Evolutionary conservation across 1,140 invertebrate species (phyloP), one percentile per base, ranked within the genome.

Genomic region (Lucilia sericata): DNA sequence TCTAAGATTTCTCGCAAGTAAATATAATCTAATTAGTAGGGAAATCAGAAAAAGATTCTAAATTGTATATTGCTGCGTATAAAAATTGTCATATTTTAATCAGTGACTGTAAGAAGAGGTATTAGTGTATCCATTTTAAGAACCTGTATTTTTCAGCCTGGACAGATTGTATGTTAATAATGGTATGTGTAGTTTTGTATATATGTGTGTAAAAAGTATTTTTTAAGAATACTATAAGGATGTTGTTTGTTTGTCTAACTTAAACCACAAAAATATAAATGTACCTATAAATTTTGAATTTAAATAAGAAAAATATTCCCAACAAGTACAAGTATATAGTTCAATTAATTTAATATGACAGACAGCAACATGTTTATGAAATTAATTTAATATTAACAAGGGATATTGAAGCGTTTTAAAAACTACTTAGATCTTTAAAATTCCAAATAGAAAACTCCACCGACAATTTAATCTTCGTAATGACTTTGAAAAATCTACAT

Each of bases 341-440:
- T 83, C 82, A 83, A 83, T 83, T 83, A 83, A 83, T 83, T 83
- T 47, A 74, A 83, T 83, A 74, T 47, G 82, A 83, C 82, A 83
- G 82, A 42, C 42, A 42, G 36, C 5, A 4, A 14, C 51, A 17
- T 13, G 12, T 55, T 55, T 13, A 0, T 12, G 4, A 55, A 55
- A 55, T 55, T 55, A 55, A 55, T 55, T 55, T 12, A 55, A 55
- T 55, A 55, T 55, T 55, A 55, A 8, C 17, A 12, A 14, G 51
- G 51, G 17, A 14, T 55, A 17, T 55, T 55, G 13, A 12, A 5
- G 5, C 12, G 4, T 17, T 17, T 55, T 55, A 55, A 55, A 55
- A 55, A 55, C 51, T 17, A 55, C 12, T 8, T 2, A 55, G 17
- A 55, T 55, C 12, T 2, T 55, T 0, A 2, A 55, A 55, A 55